These are phyloP conservation scores for Trisateles emortualis DNA, from an alignment of 2,888 invertebrate species.

Conservation along the genomic window DNA sequence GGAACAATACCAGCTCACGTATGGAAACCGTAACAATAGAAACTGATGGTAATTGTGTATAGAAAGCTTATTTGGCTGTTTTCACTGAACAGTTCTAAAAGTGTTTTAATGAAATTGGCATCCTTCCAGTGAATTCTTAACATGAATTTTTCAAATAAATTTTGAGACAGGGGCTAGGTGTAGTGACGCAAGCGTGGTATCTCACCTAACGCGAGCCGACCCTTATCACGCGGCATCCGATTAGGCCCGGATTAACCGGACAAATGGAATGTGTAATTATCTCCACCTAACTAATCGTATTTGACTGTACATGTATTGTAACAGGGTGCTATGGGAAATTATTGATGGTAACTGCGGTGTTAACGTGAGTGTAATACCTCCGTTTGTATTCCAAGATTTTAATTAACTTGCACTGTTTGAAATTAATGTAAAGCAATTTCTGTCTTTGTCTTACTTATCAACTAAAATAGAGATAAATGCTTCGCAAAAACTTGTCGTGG, in stretches of 20 bases:
- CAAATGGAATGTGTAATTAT: slow-evolving; percentile 86
- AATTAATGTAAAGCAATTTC: background rate
- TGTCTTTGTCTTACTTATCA: background rate
- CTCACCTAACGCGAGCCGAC: slow-evolving; percentile 62
- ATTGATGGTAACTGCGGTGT: slow-evolving; percentile 10
- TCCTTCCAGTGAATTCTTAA: slow-evolving; percentile 3
- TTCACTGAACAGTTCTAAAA: background rate
- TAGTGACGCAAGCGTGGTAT: slow-evolving; percentile 33
- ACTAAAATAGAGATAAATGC: too few relatives aligned
- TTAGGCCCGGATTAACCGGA: slow-evolving; percentile 78
- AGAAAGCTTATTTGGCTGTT: background rate
- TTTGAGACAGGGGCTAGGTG: slow-evolving; percentile 9
- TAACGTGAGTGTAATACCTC: background rate
- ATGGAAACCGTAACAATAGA: background rate
- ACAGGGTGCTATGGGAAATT: slow-evolving; percentile 19
- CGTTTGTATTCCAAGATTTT: background rate
- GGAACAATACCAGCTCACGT: background rate
- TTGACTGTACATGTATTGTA: slow-evolving; percentile 49
- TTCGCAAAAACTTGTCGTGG: too few relatives aligned
- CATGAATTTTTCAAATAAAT: slow-evolving; percentile 14
- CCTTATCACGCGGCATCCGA: slow-evolving; percentile 79
- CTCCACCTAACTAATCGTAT: slow-evolving; percentile 71
- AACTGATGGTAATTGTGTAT: background rate
- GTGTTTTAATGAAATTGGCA: slow-evolving; percentile 1
- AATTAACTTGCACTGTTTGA: background rate